Conservation (phyloP, 2,888 invertebrate species). For the Phytoseiulus persimilis region DNA sequence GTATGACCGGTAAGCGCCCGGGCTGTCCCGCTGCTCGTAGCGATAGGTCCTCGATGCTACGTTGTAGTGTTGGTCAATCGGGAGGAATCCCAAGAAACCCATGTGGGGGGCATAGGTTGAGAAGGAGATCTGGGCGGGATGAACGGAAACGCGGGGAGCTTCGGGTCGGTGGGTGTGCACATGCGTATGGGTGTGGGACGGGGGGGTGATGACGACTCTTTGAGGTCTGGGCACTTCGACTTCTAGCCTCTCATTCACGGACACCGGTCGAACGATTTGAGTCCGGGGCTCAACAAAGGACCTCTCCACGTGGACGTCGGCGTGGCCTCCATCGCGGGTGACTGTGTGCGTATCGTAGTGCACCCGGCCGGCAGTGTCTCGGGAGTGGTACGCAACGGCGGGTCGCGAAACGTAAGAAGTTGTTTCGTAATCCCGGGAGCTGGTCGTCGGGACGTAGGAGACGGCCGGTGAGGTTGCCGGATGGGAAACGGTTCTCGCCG, state of each 20-base stretch:
- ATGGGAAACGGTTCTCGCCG: not conserved
- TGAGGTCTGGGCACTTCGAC: not conserved
- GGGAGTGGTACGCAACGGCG: not conserved
- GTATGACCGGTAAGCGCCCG: conserved; percentile 12
- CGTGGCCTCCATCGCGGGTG: conserved; percentile 10
- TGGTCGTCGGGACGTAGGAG: not conserved
- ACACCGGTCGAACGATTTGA: not conserved
- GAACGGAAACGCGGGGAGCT: not conserved
- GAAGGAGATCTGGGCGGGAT: conserved; percentile 14
- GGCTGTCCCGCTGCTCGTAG: not conserved
- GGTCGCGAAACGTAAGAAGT: not conserved
- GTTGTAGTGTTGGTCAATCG: conserved; percentile 21
- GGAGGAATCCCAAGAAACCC: conserved; percentile 23
- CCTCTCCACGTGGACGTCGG: conserved; percentile 13
- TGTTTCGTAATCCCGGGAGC: not conserved
- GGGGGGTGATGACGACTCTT: not conserved
- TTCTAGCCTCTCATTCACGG: not conserved
- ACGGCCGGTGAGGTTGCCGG: not conserved
- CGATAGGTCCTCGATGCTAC: not conserved
- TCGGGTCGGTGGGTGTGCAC: not conserved
- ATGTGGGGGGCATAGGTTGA: conserved; percentile 29
- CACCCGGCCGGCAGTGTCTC: not conserved
- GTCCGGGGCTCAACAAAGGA: conserved; percentile 18
- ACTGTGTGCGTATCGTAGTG: conserved; percentile 32
- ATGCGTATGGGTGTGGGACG: not conserved